Evolutionary conservation across 2,113 vertebrate species (phyloP), one percentile per base, ranked within the genome.

Genomic region (Melanerpes formicivorus): DNA sequence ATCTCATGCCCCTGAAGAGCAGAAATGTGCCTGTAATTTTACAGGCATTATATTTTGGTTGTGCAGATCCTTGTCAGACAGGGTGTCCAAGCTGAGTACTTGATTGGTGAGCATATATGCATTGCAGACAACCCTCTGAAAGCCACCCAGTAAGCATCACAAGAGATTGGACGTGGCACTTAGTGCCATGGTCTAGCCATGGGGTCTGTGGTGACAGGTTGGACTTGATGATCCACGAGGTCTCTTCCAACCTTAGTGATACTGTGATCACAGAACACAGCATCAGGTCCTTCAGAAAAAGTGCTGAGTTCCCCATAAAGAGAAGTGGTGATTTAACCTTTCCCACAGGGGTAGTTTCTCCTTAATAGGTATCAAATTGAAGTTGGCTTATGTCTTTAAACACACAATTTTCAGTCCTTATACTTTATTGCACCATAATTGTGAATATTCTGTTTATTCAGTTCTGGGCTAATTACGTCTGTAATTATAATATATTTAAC

Each of bases 401-500:
- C 50, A 40, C 2, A 6, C 34, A 44, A 55, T 66, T 92, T 96
- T 93, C 63, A 69, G 70, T 79, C 58, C 11, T 93, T 8, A 2
- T 8, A 32, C 21, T 78, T 85, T 42, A 78, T 65, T 86, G 80
- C 55, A 52, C 34, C 14, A 0, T 55, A 63, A 86, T 77, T 75
- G 26, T 69, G 16, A 21, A 16, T 80, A 56, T 78, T 83, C 22
- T 81, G 58, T 80, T 93, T 95, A 69, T 90, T 91, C 80, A 72
- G 63, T 70, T 46, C 54, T 69, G 18, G 34, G 40, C 17, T 82
- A 80, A 78, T 48, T 90, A 37, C 65, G 87, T 90, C 54, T 78
- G 3, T 52, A 77, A 91, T 95, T 84, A 70, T 62, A 70, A 58
- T 84, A 40, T 60, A 76, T 94, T 95, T 81, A 73, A 77, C n/a